Percentiles rank a stretch among this genome's conserved stretches.
Conservation (phyloP, 2,797 vertebrate species). For the Lycodopsis pacificus region DNA sequence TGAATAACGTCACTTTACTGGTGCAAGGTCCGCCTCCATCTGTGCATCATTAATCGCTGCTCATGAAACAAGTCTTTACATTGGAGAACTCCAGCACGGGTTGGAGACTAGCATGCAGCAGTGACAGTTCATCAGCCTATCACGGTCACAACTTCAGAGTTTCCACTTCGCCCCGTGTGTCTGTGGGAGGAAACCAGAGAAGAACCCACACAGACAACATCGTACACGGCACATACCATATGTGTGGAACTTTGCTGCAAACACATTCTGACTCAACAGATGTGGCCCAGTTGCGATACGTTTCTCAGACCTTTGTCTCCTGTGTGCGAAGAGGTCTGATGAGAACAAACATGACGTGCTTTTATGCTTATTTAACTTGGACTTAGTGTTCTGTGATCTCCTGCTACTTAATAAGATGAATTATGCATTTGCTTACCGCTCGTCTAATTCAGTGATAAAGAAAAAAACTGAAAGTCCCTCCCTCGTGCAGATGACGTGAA, state of each 20-base stretch:
- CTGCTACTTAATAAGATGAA: constrained; percentile 29
- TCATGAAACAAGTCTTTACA: not conserved
- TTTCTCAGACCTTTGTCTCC: not conserved
- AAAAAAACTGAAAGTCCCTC: not conserved
- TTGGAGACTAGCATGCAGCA: not conserved
- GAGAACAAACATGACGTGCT: constrained; percentile 5
- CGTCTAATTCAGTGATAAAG: constrained; percentile 4
- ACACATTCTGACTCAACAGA: constrained; percentile 18
- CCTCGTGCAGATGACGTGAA: not conserved
- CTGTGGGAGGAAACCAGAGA: constrained; percentile 35
- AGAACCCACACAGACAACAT: constrained; percentile 29
- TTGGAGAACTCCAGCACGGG: not conserved
- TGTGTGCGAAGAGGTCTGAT: not conserved
- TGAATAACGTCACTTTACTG: not conserved
- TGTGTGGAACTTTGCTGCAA: not conserved
- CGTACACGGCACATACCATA: not conserved
- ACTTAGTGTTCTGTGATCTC: constrained; percentile 25
- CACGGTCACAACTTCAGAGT: constrained; percentile 19
- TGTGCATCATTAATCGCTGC: not conserved
- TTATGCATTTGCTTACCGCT: constrained; percentile 25
- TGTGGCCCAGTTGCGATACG: not conserved
- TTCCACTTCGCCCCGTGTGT: constrained; percentile 29
- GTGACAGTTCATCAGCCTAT: not conserved
- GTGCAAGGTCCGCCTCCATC: not conserved
- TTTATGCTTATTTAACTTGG: constrained; percentile 26